Conservation (phyloP, 1,140 invertebrate genomes). For the Diuraphis noxia region DNA sequence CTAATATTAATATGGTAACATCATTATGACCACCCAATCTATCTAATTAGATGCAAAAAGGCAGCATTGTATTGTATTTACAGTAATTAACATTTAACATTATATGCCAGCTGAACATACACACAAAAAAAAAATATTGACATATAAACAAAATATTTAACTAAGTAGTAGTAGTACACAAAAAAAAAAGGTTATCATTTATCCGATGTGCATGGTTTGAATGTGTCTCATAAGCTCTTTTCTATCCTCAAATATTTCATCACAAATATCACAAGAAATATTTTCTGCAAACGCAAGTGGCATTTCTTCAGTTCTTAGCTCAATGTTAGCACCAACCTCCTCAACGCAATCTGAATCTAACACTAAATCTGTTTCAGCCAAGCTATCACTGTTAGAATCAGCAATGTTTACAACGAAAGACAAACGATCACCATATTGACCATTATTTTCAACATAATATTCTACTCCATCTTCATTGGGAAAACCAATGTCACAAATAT, state of each 20-base stretch:
- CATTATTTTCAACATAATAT: neutral
- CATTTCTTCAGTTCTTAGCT: conserved; percentile 54
- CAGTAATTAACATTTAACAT: neutral
- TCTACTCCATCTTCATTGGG: neutral
- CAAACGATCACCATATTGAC: neutral
- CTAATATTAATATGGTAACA: conserved; percentile 48
- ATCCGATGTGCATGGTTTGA: conserved; percentile 67
- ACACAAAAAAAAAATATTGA: neutral
- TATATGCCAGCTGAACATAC: neutral
- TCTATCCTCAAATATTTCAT: conserved; percentile 72
- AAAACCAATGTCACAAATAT: conserved; percentile 30
- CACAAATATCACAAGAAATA: conserved; percentile 76
- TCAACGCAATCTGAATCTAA: conserved; percentile 54
- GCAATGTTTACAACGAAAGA: neutral
- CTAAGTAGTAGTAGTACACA: neutral
- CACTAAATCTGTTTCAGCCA: conserved; percentile 40
- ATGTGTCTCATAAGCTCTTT: conserved; percentile 75
- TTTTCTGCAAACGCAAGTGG: conserved; percentile 46
- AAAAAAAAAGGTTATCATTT: neutral
- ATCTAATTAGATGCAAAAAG: neutral
- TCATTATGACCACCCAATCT: neutral
- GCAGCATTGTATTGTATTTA: neutral
- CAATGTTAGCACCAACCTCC: conserved; percentile 56
- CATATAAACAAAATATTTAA: neutral
- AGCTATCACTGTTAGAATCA: neutral